A percentile compares a stretch with the other conserved stretches of the same genome.
Evolutionary conservation across 2,113 vertebrate species (phyloP).

Genomic region (Sprattus sprattus): DNA sequence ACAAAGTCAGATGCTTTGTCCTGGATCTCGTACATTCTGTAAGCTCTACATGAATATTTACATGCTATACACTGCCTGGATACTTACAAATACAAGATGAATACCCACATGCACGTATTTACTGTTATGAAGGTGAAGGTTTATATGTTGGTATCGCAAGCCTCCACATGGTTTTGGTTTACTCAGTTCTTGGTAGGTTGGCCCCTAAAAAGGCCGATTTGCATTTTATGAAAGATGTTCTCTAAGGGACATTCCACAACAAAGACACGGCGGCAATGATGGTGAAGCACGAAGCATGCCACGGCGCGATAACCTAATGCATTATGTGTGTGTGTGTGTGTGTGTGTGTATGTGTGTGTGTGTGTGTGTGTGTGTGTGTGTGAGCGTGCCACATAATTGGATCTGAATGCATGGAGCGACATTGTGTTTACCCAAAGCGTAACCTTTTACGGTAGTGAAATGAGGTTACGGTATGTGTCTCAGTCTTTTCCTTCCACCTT

Average conservation of each 20-base stretch:
- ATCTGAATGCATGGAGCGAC: background rate
- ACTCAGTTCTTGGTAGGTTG: background rate
- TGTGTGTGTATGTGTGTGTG: background rate
- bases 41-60: background rate
- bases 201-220: background rate
- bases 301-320: background rate
- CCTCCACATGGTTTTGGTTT: background rate
- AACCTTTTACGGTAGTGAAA: background rate
- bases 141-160: background rate
- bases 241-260: background rate
- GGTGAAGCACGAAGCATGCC: background rate
- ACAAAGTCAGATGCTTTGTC: background rate
- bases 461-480: background rate
- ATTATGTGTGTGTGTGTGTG: conserved; percentile 2
- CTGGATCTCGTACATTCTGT: background rate
- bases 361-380: background rate
- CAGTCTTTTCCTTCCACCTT: background rate
- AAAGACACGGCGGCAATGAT: background rate
- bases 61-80: background rate
- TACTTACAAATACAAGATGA: background rate
- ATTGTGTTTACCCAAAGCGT: background rate
- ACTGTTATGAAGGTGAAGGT: background rate
- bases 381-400: background rate
- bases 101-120: background rate
- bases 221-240: background rate